phyloP scores from a whole-genome alignment of 2,888 invertebrate species.

The Fissipunctia ypsillon region DNA sequence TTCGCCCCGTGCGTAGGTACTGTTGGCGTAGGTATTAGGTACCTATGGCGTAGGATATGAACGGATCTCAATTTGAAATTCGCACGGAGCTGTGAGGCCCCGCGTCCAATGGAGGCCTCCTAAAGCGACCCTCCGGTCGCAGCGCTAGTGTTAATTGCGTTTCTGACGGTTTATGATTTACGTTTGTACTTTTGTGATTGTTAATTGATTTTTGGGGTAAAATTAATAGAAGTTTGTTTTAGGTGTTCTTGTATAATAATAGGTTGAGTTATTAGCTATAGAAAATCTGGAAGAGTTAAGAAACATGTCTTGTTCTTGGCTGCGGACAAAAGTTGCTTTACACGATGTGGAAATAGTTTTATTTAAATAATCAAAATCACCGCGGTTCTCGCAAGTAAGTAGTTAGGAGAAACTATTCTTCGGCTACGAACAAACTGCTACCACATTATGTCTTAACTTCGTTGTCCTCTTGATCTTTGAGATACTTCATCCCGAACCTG shows the following conservation, averaged over 20 bases:
- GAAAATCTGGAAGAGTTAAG: not conserved
- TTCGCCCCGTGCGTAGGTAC: constrained; percentile 75
- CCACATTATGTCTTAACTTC: not conserved
- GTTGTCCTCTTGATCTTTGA: not conserved
- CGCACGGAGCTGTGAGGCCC: constrained; percentile 76
- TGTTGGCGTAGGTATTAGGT: constrained; percentile 69
- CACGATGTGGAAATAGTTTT: not conserved
- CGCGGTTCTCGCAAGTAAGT: not conserved
- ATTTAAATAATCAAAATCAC: not conserved
- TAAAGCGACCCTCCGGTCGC: constrained; percentile 67
- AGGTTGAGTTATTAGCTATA: not conserved
- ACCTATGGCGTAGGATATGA: constrained; percentile 76
- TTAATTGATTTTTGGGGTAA: constrained; percentile 67
- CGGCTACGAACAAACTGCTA: not conserved
- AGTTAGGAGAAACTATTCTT: not conserved
- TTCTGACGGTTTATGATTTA: constrained; percentile 83
- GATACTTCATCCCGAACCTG: not conserved
- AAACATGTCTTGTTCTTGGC: not conserved
- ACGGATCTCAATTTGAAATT: constrained; percentile 83
- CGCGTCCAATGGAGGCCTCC: constrained; percentile 75
- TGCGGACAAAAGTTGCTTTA: not conserved
- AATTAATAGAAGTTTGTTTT: constrained; percentile 60
- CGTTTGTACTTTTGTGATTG: constrained; percentile 72
- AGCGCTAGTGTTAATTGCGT: constrained; percentile 85
- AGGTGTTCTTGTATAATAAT: constrained; percentile 7